Evolutionary conservation across 2,888 invertebrate genomes (phyloP), one percentile per base, ranked within the genome.

Genomic region (Callinectes sapidus): DNA sequence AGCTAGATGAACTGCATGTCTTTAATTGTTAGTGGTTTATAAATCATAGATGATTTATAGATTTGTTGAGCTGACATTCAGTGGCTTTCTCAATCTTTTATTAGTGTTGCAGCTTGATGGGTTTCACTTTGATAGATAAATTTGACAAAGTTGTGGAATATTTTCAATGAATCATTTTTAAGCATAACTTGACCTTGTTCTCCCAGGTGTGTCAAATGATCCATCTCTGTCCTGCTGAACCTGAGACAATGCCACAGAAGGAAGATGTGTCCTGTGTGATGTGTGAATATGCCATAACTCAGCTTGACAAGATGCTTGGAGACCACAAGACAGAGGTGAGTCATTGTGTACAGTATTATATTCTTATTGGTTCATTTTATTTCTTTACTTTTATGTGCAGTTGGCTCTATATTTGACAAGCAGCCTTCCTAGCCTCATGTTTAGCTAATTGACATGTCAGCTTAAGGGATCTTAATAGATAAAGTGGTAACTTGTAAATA

Each of bases 211-310:
- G 94, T 87, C 93, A 94, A 13, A 91, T 94, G 91, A 87, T 94
- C 35, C 92, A 93, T 28, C 90, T 94, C 66, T 94, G 94, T 39
- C 94, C 94, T 1, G 85, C 85, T 39, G 35, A 66, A 16, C 61
- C 35, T 13, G 77, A 66, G 35, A 88, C 35, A 8, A 18, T 86
- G 35, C 18, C 28, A 23, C 39, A 28, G n/a, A 87, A 39, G 32
- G 89, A 87, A n/a, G 92, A 92, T 16, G 66, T 77, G n/a, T 81
- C 94, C 89, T 95, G 95, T 88, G 94, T 94, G 1, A 91, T 94
- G 81, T 95, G 95, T 89, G 94, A 95, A 91, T 95, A 94, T 88
- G 94, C 93, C 66, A 93, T 95, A 93, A 92, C 91, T 6, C 90
- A 94, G 77, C 48, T 95, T 54, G 94, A 95, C 90, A 90, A 95